Percentiles rank a stretch among this genome's conserved stretches.
These are phyloP conservation scores for Rhinopithecus roxellana DNA, from an alignment of 2,113 vertebrate species.

Conservation along the genomic window DNA sequence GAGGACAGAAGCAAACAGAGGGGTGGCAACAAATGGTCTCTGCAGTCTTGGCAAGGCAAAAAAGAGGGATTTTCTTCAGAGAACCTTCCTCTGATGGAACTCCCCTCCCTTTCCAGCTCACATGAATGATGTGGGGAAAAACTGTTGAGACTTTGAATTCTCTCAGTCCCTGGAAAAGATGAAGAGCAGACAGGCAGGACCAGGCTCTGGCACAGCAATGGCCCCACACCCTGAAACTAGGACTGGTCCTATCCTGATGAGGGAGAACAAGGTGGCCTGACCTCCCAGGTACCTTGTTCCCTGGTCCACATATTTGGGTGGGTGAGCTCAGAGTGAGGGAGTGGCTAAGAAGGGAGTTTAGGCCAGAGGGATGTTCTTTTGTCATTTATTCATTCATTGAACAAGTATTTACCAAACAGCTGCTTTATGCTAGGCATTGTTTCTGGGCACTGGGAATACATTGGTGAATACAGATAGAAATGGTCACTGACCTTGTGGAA, in stretches of 20 bases:
- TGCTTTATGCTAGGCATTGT: neutral
- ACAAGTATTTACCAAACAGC: conserved; percentile 44
- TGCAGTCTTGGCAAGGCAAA: conserved; percentile 21
- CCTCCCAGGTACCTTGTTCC: neutral
- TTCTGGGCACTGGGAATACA: neutral
- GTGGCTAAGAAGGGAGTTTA: conserved; percentile 2
- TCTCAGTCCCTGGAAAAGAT: neutral
- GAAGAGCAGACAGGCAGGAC: neutral
- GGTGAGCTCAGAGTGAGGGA: neutral
- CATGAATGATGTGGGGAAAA: neutral
- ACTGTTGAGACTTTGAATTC: neutral
- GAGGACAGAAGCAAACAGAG: conserved; percentile 37
- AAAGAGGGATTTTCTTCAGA: conserved; percentile 36
- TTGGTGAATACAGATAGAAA: neutral
- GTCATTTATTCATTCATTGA: conserved; percentile 33
- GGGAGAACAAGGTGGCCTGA: neutral
- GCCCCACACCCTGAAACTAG: neutral
- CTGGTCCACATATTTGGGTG: neutral
- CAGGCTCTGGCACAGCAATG: neutral
- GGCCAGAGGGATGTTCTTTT: neutral
- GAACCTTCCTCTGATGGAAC: neutral
- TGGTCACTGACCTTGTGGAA: neutral
- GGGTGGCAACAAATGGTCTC: conserved; percentile 29
- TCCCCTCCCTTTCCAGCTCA: neutral
- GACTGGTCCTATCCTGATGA: neutral